Conservation (phyloP, 2,888 invertebrate species). For the Neuroscelio doddi region DNA sequence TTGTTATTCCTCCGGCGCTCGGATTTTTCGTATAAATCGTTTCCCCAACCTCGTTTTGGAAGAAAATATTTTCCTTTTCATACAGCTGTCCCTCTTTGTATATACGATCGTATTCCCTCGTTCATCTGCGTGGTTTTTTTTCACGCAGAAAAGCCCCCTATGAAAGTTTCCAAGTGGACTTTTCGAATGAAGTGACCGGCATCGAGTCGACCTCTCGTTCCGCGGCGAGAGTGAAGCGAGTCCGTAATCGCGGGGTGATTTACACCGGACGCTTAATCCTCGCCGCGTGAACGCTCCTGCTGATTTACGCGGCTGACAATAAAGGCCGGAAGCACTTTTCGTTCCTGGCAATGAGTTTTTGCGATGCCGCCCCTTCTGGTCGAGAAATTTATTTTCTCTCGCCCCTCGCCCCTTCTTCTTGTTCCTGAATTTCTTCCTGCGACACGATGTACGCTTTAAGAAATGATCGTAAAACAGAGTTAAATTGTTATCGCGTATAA, state of each 20-base stretch:
- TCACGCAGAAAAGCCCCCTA: neutral
- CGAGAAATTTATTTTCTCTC: constrained; percentile 50
- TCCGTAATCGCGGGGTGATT: constrained; percentile 59
- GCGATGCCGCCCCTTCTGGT: constrained; percentile 46
- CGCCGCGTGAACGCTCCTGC: constrained; percentile 50
- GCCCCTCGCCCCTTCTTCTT: constrained; percentile 16
- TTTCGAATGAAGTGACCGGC: constrained; percentile 38
- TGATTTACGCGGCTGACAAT: constrained; percentile 59
- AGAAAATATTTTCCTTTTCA: neutral
- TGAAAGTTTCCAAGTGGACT: constrained; percentile 17
- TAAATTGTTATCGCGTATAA: constrained; percentile 43
- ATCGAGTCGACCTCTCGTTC: constrained; percentile 39
- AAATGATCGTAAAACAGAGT: constrained; percentile 42
- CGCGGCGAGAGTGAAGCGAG: constrained; percentile 52
- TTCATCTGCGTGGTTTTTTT: too few relatives aligned
- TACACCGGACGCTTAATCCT: constrained; percentile 58
- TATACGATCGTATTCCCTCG: too few relatives aligned
- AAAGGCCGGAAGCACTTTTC: constrained; percentile 59
- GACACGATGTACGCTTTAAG: constrained; percentile 41
- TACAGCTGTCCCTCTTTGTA: neutral
- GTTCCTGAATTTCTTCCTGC: constrained; percentile 38
- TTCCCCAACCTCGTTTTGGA: too few relatives aligned
- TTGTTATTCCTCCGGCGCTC: too few relatives aligned
- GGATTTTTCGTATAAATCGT: too few relatives aligned
- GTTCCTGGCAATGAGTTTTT: constrained; percentile 56